A percentile compares a stretch with the other conserved stretches of the same genome.
Conservation (phyloP, 2,797 vertebrate species). For the Myotis pilosus region DNA sequence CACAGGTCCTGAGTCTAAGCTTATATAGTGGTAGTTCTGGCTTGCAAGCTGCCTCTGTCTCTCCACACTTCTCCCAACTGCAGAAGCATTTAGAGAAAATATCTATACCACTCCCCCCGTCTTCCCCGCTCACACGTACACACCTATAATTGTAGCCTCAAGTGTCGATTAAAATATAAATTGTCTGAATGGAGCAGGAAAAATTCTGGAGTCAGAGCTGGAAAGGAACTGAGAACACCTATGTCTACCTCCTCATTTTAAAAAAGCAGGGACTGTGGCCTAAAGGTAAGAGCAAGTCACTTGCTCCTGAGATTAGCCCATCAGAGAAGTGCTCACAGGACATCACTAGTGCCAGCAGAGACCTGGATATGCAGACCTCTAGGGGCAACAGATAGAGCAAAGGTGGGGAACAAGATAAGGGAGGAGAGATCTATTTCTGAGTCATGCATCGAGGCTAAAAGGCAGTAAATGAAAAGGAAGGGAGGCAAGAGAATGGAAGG, state of each 20-base stretch:
- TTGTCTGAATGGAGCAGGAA: background rate
- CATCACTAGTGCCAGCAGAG: background rate
- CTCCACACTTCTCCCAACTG: background rate
- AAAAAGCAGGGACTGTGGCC: background rate
- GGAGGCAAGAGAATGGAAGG: background rate
- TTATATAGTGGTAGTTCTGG: background rate
- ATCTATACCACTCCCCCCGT: background rate
- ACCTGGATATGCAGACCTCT: background rate
- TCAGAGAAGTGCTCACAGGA: background rate
- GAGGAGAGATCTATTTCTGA: background rate
- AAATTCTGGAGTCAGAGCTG: slow-evolving; percentile 26
- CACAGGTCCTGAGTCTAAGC: background rate
- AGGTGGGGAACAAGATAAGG: background rate
- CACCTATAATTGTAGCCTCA: background rate
- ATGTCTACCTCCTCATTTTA: background rate
- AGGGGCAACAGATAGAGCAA: background rate
- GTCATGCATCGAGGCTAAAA: background rate
- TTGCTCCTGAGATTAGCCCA: background rate
- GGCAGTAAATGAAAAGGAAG: background rate
- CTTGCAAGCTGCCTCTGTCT: background rate
- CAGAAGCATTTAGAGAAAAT: background rate
- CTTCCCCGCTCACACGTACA: background rate
- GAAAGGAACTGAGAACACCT: background rate
- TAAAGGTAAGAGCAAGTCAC: background rate
- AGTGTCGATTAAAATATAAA: background rate